Evolutionary conservation across 2,888 invertebrate genomes (phyloP).

Genomic region (Cheilosia vernalis): DNA sequence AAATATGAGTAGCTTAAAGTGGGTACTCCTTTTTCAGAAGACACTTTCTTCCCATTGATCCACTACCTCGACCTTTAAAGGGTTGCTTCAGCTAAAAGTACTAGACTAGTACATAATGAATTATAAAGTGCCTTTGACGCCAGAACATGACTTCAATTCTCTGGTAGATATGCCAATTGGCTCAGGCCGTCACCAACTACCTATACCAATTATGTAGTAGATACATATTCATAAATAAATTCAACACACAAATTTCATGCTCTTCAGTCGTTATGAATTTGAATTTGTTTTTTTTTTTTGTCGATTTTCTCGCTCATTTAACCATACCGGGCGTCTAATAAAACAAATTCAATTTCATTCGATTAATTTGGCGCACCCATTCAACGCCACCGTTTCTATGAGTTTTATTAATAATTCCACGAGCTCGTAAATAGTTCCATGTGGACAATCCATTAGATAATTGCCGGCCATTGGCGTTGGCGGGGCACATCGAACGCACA

Average conservation of each 20-base stretch:
- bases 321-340: conserved; percentile 7
- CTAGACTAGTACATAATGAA: too few relatives aligned
- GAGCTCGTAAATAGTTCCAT: conserved; percentile 34
- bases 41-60: too few relatives aligned
- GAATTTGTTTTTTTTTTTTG: conserved; percentile 1
- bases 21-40: too few relatives aligned
- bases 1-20: too few relatives aligned
- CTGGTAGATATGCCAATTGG: too few relatives aligned
- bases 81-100: too few relatives aligned
- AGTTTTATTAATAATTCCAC: conserved; percentile 46
- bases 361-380: conserved; percentile 55
- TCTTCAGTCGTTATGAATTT: not conserved
- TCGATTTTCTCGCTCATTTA: conserved; percentile 37
- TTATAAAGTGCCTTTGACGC: too few relatives aligned
- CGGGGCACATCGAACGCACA: conserved; percentile 9
- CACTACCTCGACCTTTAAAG: too few relatives aligned
- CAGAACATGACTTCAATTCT: too few relatives aligned
- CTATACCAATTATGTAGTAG: too few relatives aligned
- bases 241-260: not conserved
- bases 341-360: conserved; percentile 43
- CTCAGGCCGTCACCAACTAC: too few relatives aligned
- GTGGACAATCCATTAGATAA: conserved; percentile 47
- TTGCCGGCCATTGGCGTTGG: conserved; percentile 19
- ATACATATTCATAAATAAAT: too few relatives aligned
- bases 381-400: conserved; percentile 12